Evolutionary conservation across 2,888 invertebrate species (phyloP).

Genomic region (Bimastos eiseni): DNA sequence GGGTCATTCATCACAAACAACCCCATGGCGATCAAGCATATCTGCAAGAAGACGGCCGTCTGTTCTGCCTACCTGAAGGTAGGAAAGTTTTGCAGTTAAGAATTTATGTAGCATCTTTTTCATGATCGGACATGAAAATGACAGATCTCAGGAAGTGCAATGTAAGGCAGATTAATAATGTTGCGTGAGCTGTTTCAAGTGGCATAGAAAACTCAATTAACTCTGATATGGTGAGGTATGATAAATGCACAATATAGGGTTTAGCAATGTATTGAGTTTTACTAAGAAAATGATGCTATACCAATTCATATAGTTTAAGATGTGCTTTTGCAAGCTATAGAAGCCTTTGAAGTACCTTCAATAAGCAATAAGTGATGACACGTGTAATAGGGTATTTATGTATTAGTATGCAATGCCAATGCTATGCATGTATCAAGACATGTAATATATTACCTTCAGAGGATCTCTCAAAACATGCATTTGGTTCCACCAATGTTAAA

Average conservation of each 20-base stretch:
- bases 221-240: neutral
- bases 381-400: too few relatives aligned
- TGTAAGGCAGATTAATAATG: neutral
- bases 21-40: slow-evolving; percentile 28
- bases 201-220: neutral
- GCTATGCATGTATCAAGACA: too few relatives aligned
- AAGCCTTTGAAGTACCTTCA: neutral
- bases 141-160: neutral
- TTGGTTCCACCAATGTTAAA: too few relatives aligned
- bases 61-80: slow-evolving; percentile 32
- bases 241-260: neutral
- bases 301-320: neutral
- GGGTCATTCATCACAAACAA: slow-evolving; percentile 39
- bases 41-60: slow-evolving; percentile 28
- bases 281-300: neutral
- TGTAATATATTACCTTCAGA: too few relatives aligned
- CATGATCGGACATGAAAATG: neutral
- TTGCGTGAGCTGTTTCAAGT: neutral
- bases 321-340: neutral
- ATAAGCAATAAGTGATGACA: too few relatives aligned
- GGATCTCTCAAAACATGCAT: too few relatives aligned
- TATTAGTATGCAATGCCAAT: too few relatives aligned
- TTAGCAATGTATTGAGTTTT: neutral
- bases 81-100: slow-evolving; percentile 16
- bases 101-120: neutral